Evolutionary conservation across 2,113 vertebrate genomes (phyloP).

Genomic region (Protomyctophum bolini): DNA sequence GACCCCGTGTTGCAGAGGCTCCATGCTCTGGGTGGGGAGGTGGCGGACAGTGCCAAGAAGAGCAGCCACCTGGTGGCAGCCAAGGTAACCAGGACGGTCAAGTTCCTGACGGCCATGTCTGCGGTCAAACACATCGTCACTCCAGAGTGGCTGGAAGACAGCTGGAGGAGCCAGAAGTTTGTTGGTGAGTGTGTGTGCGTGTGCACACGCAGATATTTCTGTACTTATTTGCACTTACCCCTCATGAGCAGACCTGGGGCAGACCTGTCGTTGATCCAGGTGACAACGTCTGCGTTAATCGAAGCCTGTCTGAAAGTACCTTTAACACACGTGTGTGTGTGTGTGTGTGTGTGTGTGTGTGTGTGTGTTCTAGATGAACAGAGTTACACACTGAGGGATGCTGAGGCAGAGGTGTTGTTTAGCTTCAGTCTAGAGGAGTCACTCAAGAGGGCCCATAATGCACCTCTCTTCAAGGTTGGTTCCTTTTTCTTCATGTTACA

Average conservation of each 20-base stretch:
- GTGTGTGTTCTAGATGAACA: slow-evolving; percentile 85
- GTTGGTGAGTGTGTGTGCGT: slow-evolving; percentile 74
- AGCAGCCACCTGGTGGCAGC: slow-evolving; percentile 92
- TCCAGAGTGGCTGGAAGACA: slow-evolving; percentile 95
- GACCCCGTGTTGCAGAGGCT: slow-evolving; percentile 80
- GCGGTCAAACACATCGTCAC: slow-evolving; percentile 92
- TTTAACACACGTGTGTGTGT: too few species aligned
- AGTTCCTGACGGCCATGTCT: slow-evolving; percentile 96
- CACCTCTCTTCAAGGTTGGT: slow-evolving; percentile 91
- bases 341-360: slow-evolving; percentile 39
- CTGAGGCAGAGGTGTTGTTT: slow-evolving; percentile 96
- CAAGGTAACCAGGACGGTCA: slow-evolving; percentile 95
- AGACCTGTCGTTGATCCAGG: too few species aligned
- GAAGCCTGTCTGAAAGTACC: too few species aligned
- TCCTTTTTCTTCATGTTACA: not conserved
- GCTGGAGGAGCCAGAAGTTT: slow-evolving; percentile 93
- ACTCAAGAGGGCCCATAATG: slow-evolving; percentile 85
- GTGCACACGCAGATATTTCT: too few species aligned
- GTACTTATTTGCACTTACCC: too few species aligned
- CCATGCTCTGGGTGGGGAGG: slow-evolving; percentile 91
- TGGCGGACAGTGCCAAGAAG: slow-evolving; percentile 87
- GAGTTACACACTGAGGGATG: slow-evolving; percentile 88
- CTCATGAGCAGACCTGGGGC: too few species aligned
- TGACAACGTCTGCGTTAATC: too few species aligned
- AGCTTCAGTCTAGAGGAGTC: slow-evolving; percentile 95